These are phyloP conservation scores for Melopsittacus undulatus DNA, from an alignment of 2,797 vertebrate genomes.

Conservation along the genomic window DNA sequence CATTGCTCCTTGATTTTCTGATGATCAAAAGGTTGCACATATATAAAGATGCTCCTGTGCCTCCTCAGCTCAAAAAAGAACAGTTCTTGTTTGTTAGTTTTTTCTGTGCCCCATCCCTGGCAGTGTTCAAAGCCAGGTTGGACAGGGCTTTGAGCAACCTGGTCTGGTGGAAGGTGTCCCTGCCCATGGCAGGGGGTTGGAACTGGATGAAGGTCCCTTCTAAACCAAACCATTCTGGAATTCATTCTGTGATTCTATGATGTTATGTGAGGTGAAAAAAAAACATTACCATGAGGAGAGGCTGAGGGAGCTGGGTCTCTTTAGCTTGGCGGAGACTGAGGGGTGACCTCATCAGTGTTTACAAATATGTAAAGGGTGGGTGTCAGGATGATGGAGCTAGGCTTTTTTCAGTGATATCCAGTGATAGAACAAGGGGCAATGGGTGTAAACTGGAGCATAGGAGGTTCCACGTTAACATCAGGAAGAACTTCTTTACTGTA, in stretches of 20 bases:
- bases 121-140: neutral
- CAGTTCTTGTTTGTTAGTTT: neutral
- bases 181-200: neutral
- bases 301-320: too few relatives aligned
- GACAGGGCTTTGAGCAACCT: neutral
- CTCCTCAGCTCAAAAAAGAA: neutral
- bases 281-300: neutral
- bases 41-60: neutral
- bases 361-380: too few relatives aligned
- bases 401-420: too few relatives aligned
- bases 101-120: neutral
- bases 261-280: neutral
- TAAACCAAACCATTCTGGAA: neutral
- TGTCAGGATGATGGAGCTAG: too few relatives aligned
- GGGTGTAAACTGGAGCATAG: too few relatives aligned
- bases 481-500: too few relatives aligned
- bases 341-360: too few relatives aligned
- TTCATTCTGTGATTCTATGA: neutral
- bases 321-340: too few relatives aligned
- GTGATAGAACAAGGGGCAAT: too few relatives aligned
- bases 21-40: fast-evolving
- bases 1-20: neutral
- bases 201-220: neutral
- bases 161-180: neutral
- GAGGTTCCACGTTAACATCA: too few relatives aligned